phyloP scores from a whole-genome alignment of 2,113 vertebrate species.

The Haemorhous mexicanus region DNA sequence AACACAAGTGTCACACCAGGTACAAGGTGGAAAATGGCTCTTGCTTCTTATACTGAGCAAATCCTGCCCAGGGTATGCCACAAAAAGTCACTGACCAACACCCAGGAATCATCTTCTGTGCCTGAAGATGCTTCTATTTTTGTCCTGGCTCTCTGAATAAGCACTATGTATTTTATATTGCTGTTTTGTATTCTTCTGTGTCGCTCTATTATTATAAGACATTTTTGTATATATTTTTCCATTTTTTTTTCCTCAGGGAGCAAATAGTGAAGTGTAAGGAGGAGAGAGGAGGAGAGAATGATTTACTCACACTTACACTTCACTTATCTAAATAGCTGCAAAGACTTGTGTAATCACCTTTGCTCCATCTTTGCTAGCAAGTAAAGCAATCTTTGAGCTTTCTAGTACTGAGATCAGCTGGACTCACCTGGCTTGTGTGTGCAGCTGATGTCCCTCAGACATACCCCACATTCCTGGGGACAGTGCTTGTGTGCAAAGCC shows the following conservation, averaged over 20 bases:
- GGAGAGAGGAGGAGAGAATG: neutral
- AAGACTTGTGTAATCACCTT: neutral
- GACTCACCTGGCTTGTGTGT: neutral
- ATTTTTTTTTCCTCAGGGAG: neutral
- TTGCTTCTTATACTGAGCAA: neutral
- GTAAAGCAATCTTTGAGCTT: neutral
- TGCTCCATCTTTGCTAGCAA: neutral
- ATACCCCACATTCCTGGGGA: neutral
- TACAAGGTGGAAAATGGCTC: neutral
- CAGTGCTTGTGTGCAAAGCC: neutral
- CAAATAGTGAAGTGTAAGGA: neutral
- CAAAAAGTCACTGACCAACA: neutral
- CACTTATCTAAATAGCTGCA: neutral
- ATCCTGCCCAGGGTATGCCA: neutral
- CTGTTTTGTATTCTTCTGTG: neutral
- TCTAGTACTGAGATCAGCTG: neutral
- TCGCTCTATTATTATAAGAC: neutral
- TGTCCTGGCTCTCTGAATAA: neutral
- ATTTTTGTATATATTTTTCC: neutral
- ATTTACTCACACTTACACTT: neutral
- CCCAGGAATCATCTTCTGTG: neutral
- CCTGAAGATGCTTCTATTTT: neutral
- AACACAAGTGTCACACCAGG: neutral
- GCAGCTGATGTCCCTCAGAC: neutral
- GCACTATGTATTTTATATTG: neutral